Base-by-base conservation (phyloP, 2,888 invertebrate species). In the Netelia fuscicornis region DNA sequence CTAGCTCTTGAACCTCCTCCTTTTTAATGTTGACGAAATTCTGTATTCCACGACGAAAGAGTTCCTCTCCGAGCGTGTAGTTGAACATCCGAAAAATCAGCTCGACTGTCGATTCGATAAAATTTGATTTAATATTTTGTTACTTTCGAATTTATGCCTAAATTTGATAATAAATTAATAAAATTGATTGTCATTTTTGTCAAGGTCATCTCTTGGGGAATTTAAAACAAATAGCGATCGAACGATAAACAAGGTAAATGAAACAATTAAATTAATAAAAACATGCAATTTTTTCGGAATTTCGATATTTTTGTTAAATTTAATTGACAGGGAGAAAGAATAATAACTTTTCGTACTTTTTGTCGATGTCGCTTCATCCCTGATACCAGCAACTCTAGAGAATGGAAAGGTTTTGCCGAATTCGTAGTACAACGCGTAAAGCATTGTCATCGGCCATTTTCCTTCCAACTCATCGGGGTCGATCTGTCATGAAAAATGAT, bases 31-130 rank as follows among this genome's bases (percentile, higher is more conserved):
- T 94, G 91, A 97, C 95, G 90, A 97, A 97, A 89, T 95, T 95
- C 89, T 96, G 95, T 80, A 97, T 92, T 1, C 97, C 98, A 64
- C 95, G 95, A 90, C 95, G 96, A 92, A 99, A 98, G 0, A 97
- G 96, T 0, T 95, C 94, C 78, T 96, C 96, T 2, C 98, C 98
- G 8, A 98, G 94, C 0, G 98, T 97, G 89, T 97, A 97, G 91
- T 98, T 97, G 91, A 99, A 96, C 98, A 98, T 99, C 42, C 98
- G 95, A 92, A 99, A 97, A 10, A 98, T 94, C 52, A 97, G 93
- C 91, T 97, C 97, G 1, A 96, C 93, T 93, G 86, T 72, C 10
- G 58, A 67, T 58, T 52, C 3, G 25, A 56, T 25, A 60, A 52
- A 77, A 76, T 9, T 60, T 6, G 11, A 54, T 8, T 54, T 67